Percentiles rank a stretch among this genome's conserved stretches.
These are phyloP conservation scores for Seladonia tumulorum DNA, from an alignment of 2,888 invertebrate genomes.

Conservation along the genomic window DNA sequence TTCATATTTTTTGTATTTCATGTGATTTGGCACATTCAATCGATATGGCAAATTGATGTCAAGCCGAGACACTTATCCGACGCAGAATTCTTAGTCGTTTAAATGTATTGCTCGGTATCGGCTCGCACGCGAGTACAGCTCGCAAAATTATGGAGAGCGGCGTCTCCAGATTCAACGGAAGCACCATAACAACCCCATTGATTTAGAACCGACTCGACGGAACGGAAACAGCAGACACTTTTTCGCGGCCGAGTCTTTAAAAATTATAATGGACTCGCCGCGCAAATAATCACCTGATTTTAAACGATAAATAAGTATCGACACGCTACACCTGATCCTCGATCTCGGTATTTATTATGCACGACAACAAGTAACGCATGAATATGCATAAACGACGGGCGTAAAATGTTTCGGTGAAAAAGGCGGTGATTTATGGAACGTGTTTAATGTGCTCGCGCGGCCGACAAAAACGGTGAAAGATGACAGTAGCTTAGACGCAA, in stretches of 20 bases:
- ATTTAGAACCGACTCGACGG: not conserved
- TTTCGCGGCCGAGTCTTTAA: constrained; percentile 1
- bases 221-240: not conserved
- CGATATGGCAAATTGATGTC: too few species aligned
- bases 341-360: constrained; percentile 26
- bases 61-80: too few species aligned
- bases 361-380: constrained; percentile 39
- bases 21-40: too few species aligned
- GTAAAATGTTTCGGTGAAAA: constrained; percentile 28
- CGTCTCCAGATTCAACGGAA: not conserved
- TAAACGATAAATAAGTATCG: constrained; percentile 38
- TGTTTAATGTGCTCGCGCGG: constrained; percentile 25
- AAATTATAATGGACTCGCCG: constrained; percentile 20
- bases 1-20: too few species aligned
- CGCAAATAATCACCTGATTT: constrained; percentile 11
- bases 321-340: not conserved
- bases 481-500: not conserved
- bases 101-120: not conserved
- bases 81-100: too few species aligned
- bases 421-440: constrained; percentile 34
- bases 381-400: constrained; percentile 29
- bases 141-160: constrained; percentile 14
- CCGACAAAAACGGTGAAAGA: not conserved
- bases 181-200: too few species aligned
- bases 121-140: not conserved